Evolutionary conservation across 2,113 vertebrate genomes (phyloP).

Genomic region (Lepisosteus oculatus): DNA sequence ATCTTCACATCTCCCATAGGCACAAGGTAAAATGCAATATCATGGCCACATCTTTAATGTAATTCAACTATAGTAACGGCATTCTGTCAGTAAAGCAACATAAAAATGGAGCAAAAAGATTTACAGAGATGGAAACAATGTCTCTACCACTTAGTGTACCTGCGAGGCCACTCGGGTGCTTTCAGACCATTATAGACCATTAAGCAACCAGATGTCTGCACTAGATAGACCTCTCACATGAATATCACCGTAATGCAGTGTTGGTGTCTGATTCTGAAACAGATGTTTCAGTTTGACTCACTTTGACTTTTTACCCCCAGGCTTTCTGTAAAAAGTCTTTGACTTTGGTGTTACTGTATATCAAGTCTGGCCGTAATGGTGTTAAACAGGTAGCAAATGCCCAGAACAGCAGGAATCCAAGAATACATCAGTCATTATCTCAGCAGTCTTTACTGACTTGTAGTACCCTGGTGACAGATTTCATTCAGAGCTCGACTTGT

Average conservation of each 20-base stretch:
- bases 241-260: background rate
- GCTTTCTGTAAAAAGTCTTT: background rate
- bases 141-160: background rate
- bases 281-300: background rate
- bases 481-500: too few species aligned
- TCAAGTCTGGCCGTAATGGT: background rate
- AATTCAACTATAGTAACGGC: too few species aligned
- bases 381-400: background rate
- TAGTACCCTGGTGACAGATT: too few species aligned
- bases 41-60: too few species aligned
- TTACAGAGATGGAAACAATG: background rate
- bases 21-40: too few species aligned
- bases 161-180: background rate
- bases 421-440: too few species aligned
- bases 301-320: background rate
- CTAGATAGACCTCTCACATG: background rate
- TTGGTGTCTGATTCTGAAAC: background rate
- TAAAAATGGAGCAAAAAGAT: too few species aligned
- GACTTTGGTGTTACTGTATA: background rate
- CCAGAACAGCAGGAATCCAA: too few species aligned
- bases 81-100: too few species aligned
- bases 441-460: too few species aligned
- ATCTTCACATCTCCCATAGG: too few species aligned
- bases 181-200: conserved; percentile 1
- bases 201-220: conserved; percentile 3